Base-by-base conservation (phyloP, 2,797 vertebrate genomes). In the Enteromius mattozi region DNA sequence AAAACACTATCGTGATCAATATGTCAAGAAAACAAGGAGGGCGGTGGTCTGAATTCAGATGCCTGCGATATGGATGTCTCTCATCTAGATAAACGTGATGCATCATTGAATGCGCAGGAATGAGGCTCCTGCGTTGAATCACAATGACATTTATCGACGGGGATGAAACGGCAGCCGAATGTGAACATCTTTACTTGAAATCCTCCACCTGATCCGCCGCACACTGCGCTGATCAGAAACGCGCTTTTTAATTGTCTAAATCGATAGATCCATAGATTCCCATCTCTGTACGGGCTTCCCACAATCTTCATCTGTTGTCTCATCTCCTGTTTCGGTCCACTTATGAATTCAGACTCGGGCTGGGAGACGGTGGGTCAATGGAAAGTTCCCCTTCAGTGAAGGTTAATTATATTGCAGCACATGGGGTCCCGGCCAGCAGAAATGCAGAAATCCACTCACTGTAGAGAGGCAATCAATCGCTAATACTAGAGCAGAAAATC, bases 161-260 rank as follows among this genome's bases (percentile, higher is more conserved):
- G 56, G 90, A 91, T 78, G 81, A 86, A 89, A 86, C 83, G 79
- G 69, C 87, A 82, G 56, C 56, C 12, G 63, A 88, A 82, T 33
- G 74, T 69, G 81, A 84, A 42, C 81, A 2, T 72, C 85, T 82
- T 68, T 69, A 69, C 71, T 85, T 72, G 61, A 81, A 87, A 86
- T 90, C 88, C 87, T 78, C 37, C 14, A 2, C 27, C 59, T 65
- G 61, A 63, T 30, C 27, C 14, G 2, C 61, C 37, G 72, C 35
- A 12, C n/a, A n/a, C 79, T 68, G 70, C 7, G 16, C 80, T 24
- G 80, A 81, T 70, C 40, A 72, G 24, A 42, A 68, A 63, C 87
- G 89, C 89, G 88, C 87, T 91, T 89, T 92, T 93, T 94, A 95
- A 95, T 94, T 95, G 94, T 93, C 87, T 92, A 9, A 59, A 94